phyloP scores from a whole-genome alignment of 2,113 vertebrate genomes.

The Pygoscelis adeliae region DNA sequence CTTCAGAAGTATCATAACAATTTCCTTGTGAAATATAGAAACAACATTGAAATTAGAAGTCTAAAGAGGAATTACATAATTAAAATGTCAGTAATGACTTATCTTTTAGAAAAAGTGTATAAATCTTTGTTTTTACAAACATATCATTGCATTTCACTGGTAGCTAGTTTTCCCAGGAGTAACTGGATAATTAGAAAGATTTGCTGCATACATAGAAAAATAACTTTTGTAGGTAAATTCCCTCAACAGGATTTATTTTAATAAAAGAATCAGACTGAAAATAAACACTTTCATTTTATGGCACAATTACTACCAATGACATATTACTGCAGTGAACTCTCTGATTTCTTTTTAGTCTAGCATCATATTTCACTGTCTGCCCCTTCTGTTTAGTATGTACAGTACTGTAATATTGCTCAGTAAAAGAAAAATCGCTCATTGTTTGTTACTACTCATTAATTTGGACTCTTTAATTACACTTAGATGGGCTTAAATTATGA shows the following conservation, averaged over 20 bases:
- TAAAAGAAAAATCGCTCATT: conserved; percentile 9
- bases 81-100: conserved; percentile 17
- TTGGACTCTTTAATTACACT: conserved; percentile 27
- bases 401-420: background rate
- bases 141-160: background rate
- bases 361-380: conserved; percentile 14
- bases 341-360: conserved; percentile 33
- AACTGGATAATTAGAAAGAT: conserved; percentile 35
- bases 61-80: conserved; percentile 14
- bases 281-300: conserved; percentile 44
- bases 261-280: conserved; percentile 13
- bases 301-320: conserved; percentile 24
- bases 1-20: conserved; percentile 1
- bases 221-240: conserved; percentile 21
- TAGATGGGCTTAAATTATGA: conserved; percentile 1
- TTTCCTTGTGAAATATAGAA: conserved; percentile 40
- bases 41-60: background rate
- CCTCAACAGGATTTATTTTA: conserved; percentile 40
- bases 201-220: conserved; percentile 12
- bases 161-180: background rate
- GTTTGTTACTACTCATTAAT: conserved; percentile 19
- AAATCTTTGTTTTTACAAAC: conserved; percentile 17
- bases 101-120: conserved; percentile 1
- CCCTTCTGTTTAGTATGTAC: background rate
- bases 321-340: conserved; percentile 43